These are phyloP conservation scores for Synodontis membranacea DNA, from an alignment of 2,113 vertebrate species.

Conservation along the genomic window DNA sequence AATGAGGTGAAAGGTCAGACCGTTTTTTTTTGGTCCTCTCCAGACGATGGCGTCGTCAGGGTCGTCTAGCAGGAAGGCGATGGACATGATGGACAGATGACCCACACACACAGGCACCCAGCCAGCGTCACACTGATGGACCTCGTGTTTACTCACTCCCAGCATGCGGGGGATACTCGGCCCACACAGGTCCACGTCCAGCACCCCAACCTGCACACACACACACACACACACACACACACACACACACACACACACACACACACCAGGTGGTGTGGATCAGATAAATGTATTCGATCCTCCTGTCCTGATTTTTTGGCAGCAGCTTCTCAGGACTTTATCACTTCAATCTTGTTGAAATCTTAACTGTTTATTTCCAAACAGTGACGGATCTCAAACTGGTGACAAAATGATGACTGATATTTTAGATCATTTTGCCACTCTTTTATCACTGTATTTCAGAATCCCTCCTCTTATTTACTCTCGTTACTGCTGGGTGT, in stretches of 20 bases:
- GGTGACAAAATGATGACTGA: too few relatives aligned
- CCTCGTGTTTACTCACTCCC: slow-evolving; percentile 68
- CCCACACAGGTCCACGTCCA: slow-evolving; percentile 92
- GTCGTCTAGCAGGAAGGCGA: slow-evolving; percentile 89
- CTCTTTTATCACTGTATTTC: too few relatives aligned
- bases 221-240: background rate
- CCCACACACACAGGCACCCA: slow-evolving; percentile 92
- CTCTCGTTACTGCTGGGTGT: background rate
- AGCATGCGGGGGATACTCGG: slow-evolving; percentile 95
- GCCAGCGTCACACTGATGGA: slow-evolving; percentile 90
- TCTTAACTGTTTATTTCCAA: too few relatives aligned
- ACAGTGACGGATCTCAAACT: too few relatives aligned
- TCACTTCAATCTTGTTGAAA: background rate
- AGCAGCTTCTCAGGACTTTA: too few relatives aligned
- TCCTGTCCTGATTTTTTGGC: background rate
- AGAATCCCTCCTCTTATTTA: too few relatives aligned
- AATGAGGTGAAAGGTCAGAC: slow-evolving; percentile 60
- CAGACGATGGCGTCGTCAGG: slow-evolving; percentile 91
- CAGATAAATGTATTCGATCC: background rate
- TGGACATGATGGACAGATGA: slow-evolving; percentile 88
- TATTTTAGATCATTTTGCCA: too few relatives aligned
- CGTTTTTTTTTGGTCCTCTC: slow-evolving; percentile 95
- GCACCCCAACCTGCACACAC: slow-evolving; percentile 85
- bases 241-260: background rate
- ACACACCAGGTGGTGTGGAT: background rate